phyloP scores from a whole-genome alignment of 2,888 invertebrate species.

The Lycophotia porphyrea region DNA sequence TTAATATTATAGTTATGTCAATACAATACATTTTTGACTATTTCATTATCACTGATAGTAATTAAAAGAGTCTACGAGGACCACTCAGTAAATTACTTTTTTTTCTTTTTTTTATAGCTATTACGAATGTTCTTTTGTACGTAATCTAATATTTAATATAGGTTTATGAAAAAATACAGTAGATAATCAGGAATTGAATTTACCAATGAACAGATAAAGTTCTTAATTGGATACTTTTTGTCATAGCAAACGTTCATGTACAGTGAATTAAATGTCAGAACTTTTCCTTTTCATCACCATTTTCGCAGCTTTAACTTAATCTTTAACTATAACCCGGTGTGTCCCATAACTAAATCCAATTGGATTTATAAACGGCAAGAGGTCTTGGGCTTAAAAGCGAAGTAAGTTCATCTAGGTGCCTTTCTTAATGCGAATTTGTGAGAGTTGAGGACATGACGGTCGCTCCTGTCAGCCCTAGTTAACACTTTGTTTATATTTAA shows the following conservation, averaged over 20 bases:
- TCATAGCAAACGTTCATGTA: not conserved
- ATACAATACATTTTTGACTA: not conserved
- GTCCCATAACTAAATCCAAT: conserved; percentile 74
- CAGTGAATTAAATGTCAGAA: not conserved
- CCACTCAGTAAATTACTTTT: not conserved
- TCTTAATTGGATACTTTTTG: too few species aligned
- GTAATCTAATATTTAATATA: not conserved
- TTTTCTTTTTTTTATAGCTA: not conserved
- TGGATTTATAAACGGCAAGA: conserved; percentile 78
- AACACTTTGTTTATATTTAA: conserved; percentile 61
- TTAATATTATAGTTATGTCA: not conserved
- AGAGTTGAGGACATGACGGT: conserved; percentile 66
- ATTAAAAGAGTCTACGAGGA: not conserved
- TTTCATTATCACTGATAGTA: not conserved
- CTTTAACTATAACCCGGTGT: conserved; percentile 64
- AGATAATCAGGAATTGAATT: not conserved
- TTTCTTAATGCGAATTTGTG: conserved; percentile 75
- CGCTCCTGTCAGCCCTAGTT: conserved; percentile 66
- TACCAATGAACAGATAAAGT: not conserved
- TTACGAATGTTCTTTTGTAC: not conserved
- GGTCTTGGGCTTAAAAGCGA: conserved; percentile 75
- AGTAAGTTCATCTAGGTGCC: conserved; percentile 68
- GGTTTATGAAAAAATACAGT: not conserved
- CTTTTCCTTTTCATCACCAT: not conserved
- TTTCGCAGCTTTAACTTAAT: conserved; percentile 1